Evolutionary conservation across 2,797 vertebrate genomes (phyloP), one percentile per base, ranked within the genome.

Genomic region (Takifugu ocellatus): DNA sequence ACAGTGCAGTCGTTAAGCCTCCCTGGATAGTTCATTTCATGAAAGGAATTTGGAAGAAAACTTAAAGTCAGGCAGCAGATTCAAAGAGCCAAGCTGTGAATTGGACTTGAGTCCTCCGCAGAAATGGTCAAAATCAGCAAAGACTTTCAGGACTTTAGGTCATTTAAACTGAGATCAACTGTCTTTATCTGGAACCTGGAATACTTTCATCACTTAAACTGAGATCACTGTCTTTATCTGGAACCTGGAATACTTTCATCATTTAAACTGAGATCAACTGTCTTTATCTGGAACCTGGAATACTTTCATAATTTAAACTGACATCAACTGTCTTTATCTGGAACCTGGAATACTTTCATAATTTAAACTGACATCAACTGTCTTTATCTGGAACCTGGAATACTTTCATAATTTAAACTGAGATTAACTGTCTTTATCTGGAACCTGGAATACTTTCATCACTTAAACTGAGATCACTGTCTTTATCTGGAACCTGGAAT

Each of bases 241-340:
- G 79, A 88, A 85, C 75, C 79, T 83, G 78, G 17, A 87, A 88
- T 87, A 87, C 83, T 83, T 87, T 85, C 72, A 87, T 74, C 84
- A 88, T 66, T 72, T 56, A 36, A 60, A 77, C 62, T 70, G 70
- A 76, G 72, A 82, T 75, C 79, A 83, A 70, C 68, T 78, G 77
- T 68, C 72, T 70, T 56, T 76, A 63, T 84, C 75, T 79, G 82
- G 79, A 88, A 85, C 75, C 79, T 83, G 78, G 21, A 87, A 88
- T 87, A 87, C 83, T 83, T 87, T 84, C 72, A 87, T 74, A 83
- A 88, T 1, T 21, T 21, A 21, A 21, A 21, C 21, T 21, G 21
- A 21, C 1, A 21, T 21, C 21, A 21, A 21, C 21, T 21, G 21
- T 21, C 21, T 21, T 21, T 21, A 21, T 21, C 21, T 21, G 21